Percentiles rank a stretch among this genome's conserved stretches.
Conservation (phyloP, 2,888 invertebrate species). For the Acanthoscelides obtectus region DNA sequence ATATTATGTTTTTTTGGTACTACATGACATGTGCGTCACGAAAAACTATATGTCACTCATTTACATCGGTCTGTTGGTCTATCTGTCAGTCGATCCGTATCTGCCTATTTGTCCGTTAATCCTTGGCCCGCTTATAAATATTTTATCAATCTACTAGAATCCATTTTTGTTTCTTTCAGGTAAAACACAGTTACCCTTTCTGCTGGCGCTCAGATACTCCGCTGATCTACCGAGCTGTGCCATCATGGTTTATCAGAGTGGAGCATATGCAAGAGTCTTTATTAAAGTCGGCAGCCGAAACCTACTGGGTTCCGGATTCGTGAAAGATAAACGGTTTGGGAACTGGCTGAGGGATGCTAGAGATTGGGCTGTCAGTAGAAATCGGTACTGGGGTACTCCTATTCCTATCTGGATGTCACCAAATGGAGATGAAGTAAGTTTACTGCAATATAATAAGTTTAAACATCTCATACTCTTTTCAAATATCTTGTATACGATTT, state of each 20-base stretch:
- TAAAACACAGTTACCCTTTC: slow-evolving; percentile 96
- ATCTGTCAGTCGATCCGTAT: no score
- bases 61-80: no score
- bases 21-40: no score
- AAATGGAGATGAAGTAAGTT: slow-evolving; percentile 68
- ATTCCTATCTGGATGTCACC: slow-evolving; percentile 96
- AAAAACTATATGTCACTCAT: no score
- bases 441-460: no score
- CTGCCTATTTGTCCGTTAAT: no score
- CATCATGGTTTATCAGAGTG: slow-evolving; percentile 97
- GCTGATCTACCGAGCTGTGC: slow-evolving; percentile 94
- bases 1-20: no score
- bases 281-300: slow-evolving; percentile 72
- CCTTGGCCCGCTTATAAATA: neutral
- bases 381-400: slow-evolving; percentile 99
- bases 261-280: slow-evolving; percentile 83
- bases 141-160: neutral
- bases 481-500: no score
- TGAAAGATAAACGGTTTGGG: slow-evolving; percentile 96
- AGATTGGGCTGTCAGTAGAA: slow-evolving; percentile 97
- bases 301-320: slow-evolving; percentile 98
- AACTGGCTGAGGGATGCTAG: slow-evolving; percentile 97
- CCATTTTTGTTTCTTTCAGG: slow-evolving; percentile 29
- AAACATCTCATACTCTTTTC: no score
- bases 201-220: slow-evolving; percentile 99